A percentile compares a stretch with the other conserved stretches of the same genome.
Evolutionary conservation across 2,888 invertebrate genomes (phyloP).

Genomic region (Octodonta nipae): DNA sequence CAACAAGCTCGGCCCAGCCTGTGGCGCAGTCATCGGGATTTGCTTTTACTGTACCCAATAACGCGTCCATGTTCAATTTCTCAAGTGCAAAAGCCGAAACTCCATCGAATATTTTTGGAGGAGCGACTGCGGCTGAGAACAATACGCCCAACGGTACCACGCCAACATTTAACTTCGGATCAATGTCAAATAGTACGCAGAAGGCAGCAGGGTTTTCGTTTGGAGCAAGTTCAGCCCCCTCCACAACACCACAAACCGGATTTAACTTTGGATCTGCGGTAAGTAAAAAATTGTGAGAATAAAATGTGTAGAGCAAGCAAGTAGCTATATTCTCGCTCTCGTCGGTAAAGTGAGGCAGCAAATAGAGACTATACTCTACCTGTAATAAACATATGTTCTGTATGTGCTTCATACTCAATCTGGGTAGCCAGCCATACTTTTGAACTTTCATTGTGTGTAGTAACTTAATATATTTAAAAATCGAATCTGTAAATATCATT

Average conservation of each 20-base stretch:
- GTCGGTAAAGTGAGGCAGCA: too few species aligned
- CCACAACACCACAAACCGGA: slow-evolving; percentile 10
- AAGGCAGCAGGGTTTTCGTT: slow-evolving; percentile 25
- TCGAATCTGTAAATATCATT: too few species aligned
- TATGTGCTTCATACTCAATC: too few species aligned
- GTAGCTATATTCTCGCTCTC: too few species aligned
- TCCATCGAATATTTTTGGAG: background rate
- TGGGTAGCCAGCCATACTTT: background rate
- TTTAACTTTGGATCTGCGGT: slow-evolving; percentile 28
- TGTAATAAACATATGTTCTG: too few species aligned
- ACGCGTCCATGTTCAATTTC: slow-evolving; percentile 27
- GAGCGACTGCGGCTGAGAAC: background rate
- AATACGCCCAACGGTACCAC: slow-evolving; percentile 1
- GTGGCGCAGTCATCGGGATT: slow-evolving; percentile 3
- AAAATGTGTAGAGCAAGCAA: too few species aligned
- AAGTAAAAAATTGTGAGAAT: background rate
- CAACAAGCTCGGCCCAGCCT: slow-evolving; percentile 9
- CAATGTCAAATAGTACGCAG: too few species aligned
- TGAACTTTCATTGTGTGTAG: background rate
- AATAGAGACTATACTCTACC: too few species aligned
- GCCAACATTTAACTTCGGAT: slow-evolving; percentile 3
- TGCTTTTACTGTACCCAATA: slow-evolving; percentile 5
- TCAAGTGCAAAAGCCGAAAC: slow-evolving; percentile 12
- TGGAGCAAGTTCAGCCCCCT: slow-evolving; percentile 15
- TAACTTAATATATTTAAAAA: too few species aligned